These are phyloP conservation scores for Montipora sp. DNA, from an alignment of 64 coral and sea anemone genomes.

Conservation along the genomic window DNA sequence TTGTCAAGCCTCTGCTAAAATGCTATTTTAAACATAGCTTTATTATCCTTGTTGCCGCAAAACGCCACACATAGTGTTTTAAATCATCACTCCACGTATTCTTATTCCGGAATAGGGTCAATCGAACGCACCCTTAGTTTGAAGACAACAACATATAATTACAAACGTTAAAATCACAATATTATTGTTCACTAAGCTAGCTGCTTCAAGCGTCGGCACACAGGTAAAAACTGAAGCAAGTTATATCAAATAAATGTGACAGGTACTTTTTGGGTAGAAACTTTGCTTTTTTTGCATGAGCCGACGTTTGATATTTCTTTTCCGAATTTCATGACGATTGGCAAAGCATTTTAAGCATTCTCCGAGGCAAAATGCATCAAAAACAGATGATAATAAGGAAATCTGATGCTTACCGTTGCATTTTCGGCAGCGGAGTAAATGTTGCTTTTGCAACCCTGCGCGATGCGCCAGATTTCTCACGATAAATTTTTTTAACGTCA, in stretches of 20 bases:
- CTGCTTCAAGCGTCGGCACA: not conserved
- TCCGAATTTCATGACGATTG: too few relatives aligned
- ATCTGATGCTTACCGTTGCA: conserved; percentile 8
- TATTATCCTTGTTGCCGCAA: too few relatives aligned
- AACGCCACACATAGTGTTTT: too few relatives aligned
- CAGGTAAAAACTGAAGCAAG: not conserved
- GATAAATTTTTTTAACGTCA: conserved; percentile 9
- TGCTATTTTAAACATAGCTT: too few relatives aligned
- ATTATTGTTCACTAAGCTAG: not conserved
- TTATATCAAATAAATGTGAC: conserved; percentile 23
- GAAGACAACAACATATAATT: too few relatives aligned
- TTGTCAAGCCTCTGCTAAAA: too few relatives aligned
- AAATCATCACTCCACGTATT: too few relatives aligned
- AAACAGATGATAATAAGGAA: not conserved
- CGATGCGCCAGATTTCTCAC: not conserved
- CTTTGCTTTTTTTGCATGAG: not conserved
- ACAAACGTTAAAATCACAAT: too few relatives aligned
- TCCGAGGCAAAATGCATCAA: not conserved
- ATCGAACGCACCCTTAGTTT: too few relatives aligned
- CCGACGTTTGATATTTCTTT: too few relatives aligned
- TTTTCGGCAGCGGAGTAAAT: conserved; percentile 16
- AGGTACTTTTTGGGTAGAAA: conserved; percentile 17
- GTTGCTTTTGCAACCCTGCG: not conserved
- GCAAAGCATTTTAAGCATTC: not conserved
- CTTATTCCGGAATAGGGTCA: too few relatives aligned